Conservation (phyloP, 2,888 invertebrate genomes). For the Microplitis deprimator region DNA sequence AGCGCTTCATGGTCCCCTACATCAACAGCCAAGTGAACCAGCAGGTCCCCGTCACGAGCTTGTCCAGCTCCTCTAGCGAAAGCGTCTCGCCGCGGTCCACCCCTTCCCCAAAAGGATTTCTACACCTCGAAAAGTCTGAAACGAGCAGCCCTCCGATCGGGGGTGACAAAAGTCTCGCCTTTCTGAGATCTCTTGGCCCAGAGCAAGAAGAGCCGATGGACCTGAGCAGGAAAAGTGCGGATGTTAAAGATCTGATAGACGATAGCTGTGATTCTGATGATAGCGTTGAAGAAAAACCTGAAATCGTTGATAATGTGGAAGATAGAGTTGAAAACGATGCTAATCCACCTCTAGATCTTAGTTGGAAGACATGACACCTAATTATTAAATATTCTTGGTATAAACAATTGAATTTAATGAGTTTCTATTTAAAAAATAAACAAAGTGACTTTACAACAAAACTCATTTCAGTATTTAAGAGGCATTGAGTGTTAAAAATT, state of each 20-base stretch:
- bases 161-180: conserved; percentile 63
- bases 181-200: conserved; percentile 67
- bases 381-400: not conserved
- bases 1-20: conserved; percentile 65
- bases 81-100: conserved; percentile 65
- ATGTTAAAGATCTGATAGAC: conserved; percentile 21
- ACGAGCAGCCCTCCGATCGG: conserved; percentile 24
- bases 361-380: conserved; percentile 64
- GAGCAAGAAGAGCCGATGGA: conserved; percentile 86
- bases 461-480: too few species aligned
- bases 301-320: conserved; percentile 46
- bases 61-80: conserved; percentile 65
- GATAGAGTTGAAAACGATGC: conserved; percentile 55
- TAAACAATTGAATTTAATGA: not conserved
- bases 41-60: conserved; percentile 57
- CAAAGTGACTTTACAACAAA: not conserved
- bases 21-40: conserved; percentile 62
- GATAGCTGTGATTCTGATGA: conserved; percentile 37
- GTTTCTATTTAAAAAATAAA: not conserved
- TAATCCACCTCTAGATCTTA: conserved; percentile 65
- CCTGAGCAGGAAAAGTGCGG: conserved; percentile 79
- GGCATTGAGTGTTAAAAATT: too few species aligned
- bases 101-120: conserved; percentile 60
- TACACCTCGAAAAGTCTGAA: conserved; percentile 35
- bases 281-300: conserved; percentile 39